Base-by-base conservation (phyloP, 2,113 vertebrate genomes). In the Madoqua kirkii region DNA sequence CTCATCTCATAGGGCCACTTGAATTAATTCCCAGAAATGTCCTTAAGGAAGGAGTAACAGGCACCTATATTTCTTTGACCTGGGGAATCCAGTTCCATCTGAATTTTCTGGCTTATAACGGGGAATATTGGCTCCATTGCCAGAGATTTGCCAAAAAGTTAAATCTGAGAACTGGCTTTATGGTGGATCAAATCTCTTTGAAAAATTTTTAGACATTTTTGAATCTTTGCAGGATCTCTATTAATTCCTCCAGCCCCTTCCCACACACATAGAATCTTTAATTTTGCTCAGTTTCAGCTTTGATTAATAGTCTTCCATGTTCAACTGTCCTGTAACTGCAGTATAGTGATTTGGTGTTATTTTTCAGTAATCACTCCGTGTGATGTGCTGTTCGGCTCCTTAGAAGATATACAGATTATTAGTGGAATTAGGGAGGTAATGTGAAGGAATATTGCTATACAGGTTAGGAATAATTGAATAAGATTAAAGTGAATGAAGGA, bases 401-500 rank as follows among this genome's bases (percentile, higher is more conserved):
- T 96, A 52, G 52, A 87, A 95, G 23, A 90, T 45, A 9, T 86
- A 48, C 10, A 95, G 55, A 88, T 88, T 17, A 86, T 79, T 92
- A 59, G 31, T 86, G 21, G 57, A 96, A 92, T 95, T 94, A 92
- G 31, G 31, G 23, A 50, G 74, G 23, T 93, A 76, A 89, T 96
- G 87, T 83, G 79, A 97, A 88, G 76, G 36, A 83, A 27, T n/a
- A 67, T 87, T 87, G 48, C 21, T 88, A 11, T 67, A 29, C 59
- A 86, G n/a, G 4, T 23, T 96, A 93, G 12, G 36, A 96, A 1
- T 88, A 74, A 91, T 95, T 71, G 15, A 81, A 31, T 89, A 82
- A 91, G 97, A 87, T 78, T 55, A 78, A 17, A 95, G 3, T 88
- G 40, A 95, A 48, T 97, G 85, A n/a, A 85, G 15, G 79, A 64